A percentile compares a stretch with the other conserved stretches of the same genome.
Evolutionary conservation across 2,888 invertebrate species (phyloP).

Genomic region (Corbicula japonica): DNA sequence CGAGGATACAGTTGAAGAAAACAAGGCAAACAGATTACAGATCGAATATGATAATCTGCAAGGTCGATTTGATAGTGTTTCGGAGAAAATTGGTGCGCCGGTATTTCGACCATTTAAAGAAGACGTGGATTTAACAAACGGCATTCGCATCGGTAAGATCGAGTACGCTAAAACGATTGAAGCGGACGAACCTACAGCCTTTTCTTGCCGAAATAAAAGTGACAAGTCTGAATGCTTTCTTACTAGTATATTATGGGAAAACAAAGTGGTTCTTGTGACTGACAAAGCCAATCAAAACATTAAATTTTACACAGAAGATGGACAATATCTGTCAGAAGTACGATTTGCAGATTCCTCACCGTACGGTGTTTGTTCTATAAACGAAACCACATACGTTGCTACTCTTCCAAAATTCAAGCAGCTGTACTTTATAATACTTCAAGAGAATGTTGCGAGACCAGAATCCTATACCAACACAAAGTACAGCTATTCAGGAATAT

Average conservation of each 20-base stretch:
- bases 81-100: not conserved
- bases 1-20: not conserved
- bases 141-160: not conserved
- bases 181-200: not conserved
- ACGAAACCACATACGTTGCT: constrained; percentile 7
- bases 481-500: constrained; percentile 30
- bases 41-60: not conserved
- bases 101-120: not conserved
- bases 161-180: not conserved
- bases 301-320: constrained; percentile 40
- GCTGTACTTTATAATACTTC: constrained; percentile 21
- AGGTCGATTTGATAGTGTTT: not conserved
- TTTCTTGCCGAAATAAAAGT: not conserved
- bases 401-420: constrained; percentile 29
- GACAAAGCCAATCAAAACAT: constrained; percentile 49
- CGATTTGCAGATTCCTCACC: constrained; percentile 25
- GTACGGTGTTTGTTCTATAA: constrained; percentile 23
- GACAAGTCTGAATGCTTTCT: not conserved
- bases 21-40: too few relatives aligned
- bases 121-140: not conserved
- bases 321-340: constrained; percentile 32
- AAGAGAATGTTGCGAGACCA: not conserved
- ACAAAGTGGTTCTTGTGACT: constrained; percentile 27
- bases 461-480: constrained; percentile 4
- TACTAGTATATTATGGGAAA: constrained; percentile 31